Base-by-base conservation (phyloP, 2,888 invertebrate genomes). In the Stenolophus ochropezus region DNA sequence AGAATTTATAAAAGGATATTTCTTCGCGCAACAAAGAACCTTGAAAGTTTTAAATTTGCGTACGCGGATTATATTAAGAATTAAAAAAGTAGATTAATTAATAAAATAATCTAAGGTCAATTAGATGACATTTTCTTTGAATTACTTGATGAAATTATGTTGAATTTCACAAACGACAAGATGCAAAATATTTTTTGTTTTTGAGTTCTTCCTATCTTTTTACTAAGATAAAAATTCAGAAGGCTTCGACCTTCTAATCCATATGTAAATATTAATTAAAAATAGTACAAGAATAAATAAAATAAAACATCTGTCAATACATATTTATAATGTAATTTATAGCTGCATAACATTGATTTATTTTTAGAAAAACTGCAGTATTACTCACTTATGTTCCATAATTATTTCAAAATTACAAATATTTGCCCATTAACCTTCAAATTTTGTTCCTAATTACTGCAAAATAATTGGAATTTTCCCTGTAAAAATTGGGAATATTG, bases 121-220 rank as follows among this genome's bases (percentile, higher is more conserved):
- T n/a, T n/a, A n/a, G n/a, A 27, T 69, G 65, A 69, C 65, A 27
- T 69, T 61, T 61, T 18, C 27, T 69, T 69, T 33, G n/a, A n/a
- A 69, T 33, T 69, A 42, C 16, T 69, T 33, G 65, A 18, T 69
- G 65, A 69, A 27, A 69, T 69, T 69, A 69, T 69, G 3, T 18
- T 61, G 23, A 69, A 61, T 69, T 65, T 69, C 21, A 27, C 20
- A n/a, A n/a, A n/a, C n/a, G n/a, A n/a, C n/a, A n/a, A n/a, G n/a
- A 56, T n/a, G 14, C 51, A 51, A 56, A 18, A 56, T 6, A 56
- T n/a, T 61, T 61, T 20, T 14, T 61, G 16, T 61, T 61, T 61
- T 61, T 27, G 18, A 27, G 3, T 21, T 25, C 18, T 21, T 21
- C 27, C 27, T 61, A 61, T 61, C 25, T 23, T 61, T 4, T 25